phyloP scores from a whole-genome alignment of 2,888 invertebrate species.

The Drepanosiphum platanoidis region DNA sequence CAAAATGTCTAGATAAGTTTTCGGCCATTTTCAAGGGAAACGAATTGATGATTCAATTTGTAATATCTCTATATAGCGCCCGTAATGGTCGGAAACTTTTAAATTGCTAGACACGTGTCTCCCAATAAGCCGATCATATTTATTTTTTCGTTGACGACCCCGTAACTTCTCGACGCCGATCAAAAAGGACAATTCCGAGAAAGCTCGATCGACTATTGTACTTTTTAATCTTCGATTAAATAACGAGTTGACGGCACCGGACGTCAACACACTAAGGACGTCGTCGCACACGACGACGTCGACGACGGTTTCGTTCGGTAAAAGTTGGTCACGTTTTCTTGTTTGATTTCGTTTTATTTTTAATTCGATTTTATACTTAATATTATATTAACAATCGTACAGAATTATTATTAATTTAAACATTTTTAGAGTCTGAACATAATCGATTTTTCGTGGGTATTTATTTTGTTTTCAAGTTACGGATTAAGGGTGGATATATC shows the following conservation, averaged over 20 bases:
- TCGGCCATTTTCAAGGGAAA: background rate
- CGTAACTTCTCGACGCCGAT: background rate
- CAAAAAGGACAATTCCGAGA: background rate
- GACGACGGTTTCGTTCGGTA: too few relatives aligned
- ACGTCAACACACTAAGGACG: too few relatives aligned
- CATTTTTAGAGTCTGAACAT: too few relatives aligned
- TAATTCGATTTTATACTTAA: too few relatives aligned
- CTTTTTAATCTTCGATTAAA: background rate
- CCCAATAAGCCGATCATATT: background rate
- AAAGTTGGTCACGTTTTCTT: too few relatives aligned
- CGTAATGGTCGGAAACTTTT: conserved; percentile 28
- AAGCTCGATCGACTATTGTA: background rate
- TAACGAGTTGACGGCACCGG: background rate
- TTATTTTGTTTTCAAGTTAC: too few relatives aligned
- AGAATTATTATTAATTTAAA: too few relatives aligned
- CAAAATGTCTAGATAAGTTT: conserved; percentile 21
- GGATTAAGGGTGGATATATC: too few relatives aligned
- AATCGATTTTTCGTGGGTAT: too few relatives aligned
- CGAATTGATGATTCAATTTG: conserved; percentile 23
- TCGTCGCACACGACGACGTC: too few relatives aligned
- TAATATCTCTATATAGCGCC: background rate
- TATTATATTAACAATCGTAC: too few relatives aligned
- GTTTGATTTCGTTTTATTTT: too few relatives aligned
- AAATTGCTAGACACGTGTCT: conserved; percentile 5
- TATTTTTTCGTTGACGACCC: background rate